Evolutionary conservation across 2,113 vertebrate species (phyloP).

Genomic region (Tachysurus fulvidraco): DNA sequence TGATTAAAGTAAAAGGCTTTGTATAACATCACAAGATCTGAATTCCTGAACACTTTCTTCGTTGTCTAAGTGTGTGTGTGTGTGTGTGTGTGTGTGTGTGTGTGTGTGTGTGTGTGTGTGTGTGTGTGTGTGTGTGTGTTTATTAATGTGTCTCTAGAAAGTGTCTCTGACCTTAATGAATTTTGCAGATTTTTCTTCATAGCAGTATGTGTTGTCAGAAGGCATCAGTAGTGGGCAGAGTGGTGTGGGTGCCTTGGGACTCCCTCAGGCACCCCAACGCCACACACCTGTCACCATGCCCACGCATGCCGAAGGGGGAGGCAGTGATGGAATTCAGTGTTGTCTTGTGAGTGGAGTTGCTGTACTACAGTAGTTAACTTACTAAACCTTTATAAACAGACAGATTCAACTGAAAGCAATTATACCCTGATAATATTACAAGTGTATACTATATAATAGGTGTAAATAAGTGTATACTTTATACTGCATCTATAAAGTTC

Average conservation of each 20-base stretch:
- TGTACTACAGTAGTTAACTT: not conserved
- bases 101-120: not conserved
- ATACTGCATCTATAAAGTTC: not conserved
- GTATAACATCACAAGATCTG: not conserved
- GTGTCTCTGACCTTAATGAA: conserved; percentile 61
- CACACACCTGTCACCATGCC: conserved; percentile 61
- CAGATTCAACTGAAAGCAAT: not conserved
- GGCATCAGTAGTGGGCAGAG: conserved; percentile 73
- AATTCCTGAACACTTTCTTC: not conserved
- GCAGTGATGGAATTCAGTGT: conserved; percentile 41
- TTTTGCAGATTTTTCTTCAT: conserved; percentile 75
- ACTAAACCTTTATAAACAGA: conserved; percentile 5
- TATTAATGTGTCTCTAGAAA: conserved; percentile 24
- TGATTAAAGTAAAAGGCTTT: not conserved
- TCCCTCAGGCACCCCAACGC: conserved; percentile 73
- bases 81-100: not conserved
- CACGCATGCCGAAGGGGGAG: not conserved
- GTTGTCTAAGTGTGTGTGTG: not conserved
- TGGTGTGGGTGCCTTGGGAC: conserved; percentile 72
- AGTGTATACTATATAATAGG: not conserved
- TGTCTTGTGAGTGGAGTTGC: not conserved
- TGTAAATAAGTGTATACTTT: too few species aligned
- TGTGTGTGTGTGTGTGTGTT: not conserved
- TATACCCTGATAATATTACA: not conserved
- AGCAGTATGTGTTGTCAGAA: conserved; percentile 77